Evolutionary conservation across 2,797 vertebrate species (phyloP).

Genomic region (Threskiornis aethiopicus): DNA sequence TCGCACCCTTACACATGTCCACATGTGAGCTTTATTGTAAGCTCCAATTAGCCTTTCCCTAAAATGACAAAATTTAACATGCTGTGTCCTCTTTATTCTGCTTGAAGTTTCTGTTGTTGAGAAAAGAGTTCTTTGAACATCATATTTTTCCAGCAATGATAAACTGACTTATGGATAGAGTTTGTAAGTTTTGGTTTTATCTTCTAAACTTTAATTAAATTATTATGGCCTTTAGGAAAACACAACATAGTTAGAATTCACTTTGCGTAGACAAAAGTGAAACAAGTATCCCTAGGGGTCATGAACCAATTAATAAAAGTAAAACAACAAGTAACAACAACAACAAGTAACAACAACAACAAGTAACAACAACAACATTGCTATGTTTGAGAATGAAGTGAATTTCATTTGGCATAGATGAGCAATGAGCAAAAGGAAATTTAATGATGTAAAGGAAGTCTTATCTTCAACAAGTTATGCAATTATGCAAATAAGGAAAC

Average conservation of each 20-base stretch:
- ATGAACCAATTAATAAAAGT: not conserved
- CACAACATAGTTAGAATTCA: not conserved
- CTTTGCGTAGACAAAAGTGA: not conserved
- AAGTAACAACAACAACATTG: not conserved
- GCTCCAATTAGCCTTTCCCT: not conserved
- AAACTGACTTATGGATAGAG: not conserved
- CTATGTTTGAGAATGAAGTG: not conserved
- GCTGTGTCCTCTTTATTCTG: not conserved
- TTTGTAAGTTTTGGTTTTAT: not conserved
- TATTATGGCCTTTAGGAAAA: constrained; percentile 11
- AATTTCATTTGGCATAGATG: not conserved
- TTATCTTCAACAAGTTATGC: not conserved
- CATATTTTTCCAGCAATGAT: not conserved
- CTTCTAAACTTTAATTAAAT: not conserved
- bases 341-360: not conserved
- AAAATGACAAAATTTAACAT: not conserved
- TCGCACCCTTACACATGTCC: not conserved
- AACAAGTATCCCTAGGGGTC: not conserved
- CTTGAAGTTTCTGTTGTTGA: not conserved
- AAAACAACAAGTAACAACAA: not conserved
- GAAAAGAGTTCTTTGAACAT: not conserved
- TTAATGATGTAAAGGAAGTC: not conserved
- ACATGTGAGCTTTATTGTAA: not conserved
- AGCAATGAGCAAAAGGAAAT: not conserved
- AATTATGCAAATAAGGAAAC: not conserved